Base-by-base conservation (phyloP, 2,888 invertebrate species). In the Synanthedon vespiformis region DNA sequence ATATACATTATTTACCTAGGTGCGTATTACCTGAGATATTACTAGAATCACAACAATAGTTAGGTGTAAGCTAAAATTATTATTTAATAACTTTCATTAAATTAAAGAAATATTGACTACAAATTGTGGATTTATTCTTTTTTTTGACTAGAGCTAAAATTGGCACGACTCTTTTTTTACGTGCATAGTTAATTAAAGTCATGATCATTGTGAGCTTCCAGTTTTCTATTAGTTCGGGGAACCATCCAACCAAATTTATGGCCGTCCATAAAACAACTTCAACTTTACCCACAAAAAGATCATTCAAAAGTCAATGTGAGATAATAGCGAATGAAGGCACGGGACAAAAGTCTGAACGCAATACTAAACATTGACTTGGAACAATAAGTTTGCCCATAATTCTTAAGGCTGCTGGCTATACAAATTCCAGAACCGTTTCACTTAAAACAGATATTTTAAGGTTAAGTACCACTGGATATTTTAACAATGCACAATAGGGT, bases 221-320 rank as follows among this genome's bases (percentile, higher is more conserved):
- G 61, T 63, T 69, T 66, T 61, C 63, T 63, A 64, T 61, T 58
- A 61, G 59, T 64, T 62, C 55, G 61, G 61, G 61, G 65, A 72
- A 56, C 60, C 65, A 65, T 69, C 61, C 56, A 62, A 64, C 61
- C 59, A 72, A 77, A 84, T 86, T 86, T 87, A 86, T 83, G 66
- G 74, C 67, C 67, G 60, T 59, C 72, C 77, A 82, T 86, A 84
- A 86, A 86, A 84, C 83, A 84, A 85, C 83, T 82, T 75, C 74
- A 76, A 83, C 80, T 65, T 74, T 69, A 61, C 69, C 80, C 80
- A 82, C 79, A 84, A 84, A 85, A 84, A 84, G 74, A 70, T 68
- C 55, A 77, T 82, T 84, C 80, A 78, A 84, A 69, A 62, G 62
- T 70, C 70, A 70, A 67, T 75, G 75, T 75, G 77, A 83, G 79